Percentiles rank a stretch among this genome's conserved stretches.
Conservation (phyloP, 1,140 invertebrate species). For the Myzus persicae region DNA sequence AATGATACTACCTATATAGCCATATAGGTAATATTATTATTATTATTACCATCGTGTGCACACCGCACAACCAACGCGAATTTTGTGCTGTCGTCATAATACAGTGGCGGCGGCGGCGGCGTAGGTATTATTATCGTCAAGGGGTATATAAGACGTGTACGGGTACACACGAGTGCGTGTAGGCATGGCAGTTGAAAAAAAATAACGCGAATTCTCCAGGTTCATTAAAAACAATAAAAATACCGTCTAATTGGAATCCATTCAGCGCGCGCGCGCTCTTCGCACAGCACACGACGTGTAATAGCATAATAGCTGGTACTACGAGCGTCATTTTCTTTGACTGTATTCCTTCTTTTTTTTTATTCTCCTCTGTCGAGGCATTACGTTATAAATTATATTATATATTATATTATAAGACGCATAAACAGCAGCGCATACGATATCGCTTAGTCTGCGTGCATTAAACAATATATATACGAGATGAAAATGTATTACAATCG, state of each 20-base stretch:
- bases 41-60: not conserved
- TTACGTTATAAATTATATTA: not conserved
- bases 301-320: too few species aligned
- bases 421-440: not conserved
- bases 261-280: not conserved
- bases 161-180: not conserved
- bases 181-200: not conserved
- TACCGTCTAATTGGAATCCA: slow-evolving; percentile 33
- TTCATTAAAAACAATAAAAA: slow-evolving; percentile 35
- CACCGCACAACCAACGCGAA: not conserved
- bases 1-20: not conserved
- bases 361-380: not conserved
- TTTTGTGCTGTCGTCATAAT: not conserved
- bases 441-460: too few species aligned
- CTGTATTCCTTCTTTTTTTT: not conserved
- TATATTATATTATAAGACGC: not conserved
- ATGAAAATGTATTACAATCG: not conserved
- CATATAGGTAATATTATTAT: not conserved
- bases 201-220: not conserved
- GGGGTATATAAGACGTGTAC: not conserved
- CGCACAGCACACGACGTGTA: not conserved
- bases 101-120: too few species aligned
- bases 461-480: not conserved
- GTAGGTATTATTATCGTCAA: not conserved
- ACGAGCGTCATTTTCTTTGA: not conserved